These are phyloP conservation scores for Acleris holmiana DNA, from an alignment of 2,888 invertebrate genomes.

Conservation along the genomic window DNA sequence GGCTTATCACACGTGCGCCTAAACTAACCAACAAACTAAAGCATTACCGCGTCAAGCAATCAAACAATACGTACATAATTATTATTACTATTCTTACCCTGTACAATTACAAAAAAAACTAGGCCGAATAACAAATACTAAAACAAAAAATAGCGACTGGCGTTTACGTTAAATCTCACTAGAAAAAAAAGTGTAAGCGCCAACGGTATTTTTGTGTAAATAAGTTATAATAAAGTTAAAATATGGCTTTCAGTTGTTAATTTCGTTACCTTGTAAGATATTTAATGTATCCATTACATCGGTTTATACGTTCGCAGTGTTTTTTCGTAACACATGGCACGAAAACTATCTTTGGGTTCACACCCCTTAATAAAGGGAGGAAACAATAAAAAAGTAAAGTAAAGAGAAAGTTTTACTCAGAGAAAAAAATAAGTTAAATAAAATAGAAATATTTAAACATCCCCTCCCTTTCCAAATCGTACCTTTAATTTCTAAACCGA, in stretches of 20 bases:
- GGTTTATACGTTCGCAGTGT: slow-evolving; percentile 13
- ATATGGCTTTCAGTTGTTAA: slow-evolving; percentile 42
- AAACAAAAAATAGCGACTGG: not conserved
- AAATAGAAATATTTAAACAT: not conserved
- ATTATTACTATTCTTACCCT: slow-evolving; percentile 69
- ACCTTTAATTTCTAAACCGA: slow-evolving; percentile 47
- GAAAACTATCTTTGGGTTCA: slow-evolving; percentile 39
- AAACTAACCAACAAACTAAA: slow-evolving; percentile 36
- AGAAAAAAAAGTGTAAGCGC: not conserved
- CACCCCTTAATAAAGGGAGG: slow-evolving; percentile 18
- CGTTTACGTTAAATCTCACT: too few species aligned
- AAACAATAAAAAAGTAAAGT: too few species aligned
- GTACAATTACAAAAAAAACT: slow-evolving; percentile 51
- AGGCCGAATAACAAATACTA: slow-evolving; percentile 18
- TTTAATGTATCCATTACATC: slow-evolving; percentile 36
- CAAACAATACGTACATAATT: slow-evolving; percentile 43
- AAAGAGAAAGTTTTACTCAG: not conserved
- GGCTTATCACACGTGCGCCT: slow-evolving; percentile 32
- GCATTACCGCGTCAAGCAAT: slow-evolving; percentile 47
- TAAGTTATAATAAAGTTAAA: slow-evolving; percentile 31
- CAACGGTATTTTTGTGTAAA: not conserved
- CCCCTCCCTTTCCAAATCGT: slow-evolving; percentile 19
- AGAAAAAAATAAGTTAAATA: not conserved
- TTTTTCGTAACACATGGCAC: slow-evolving; percentile 42
- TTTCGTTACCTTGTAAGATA: slow-evolving; percentile 46